A percentile compares a stretch with the other conserved stretches of the same genome.
These are phyloP conservation scores for Mormoops blainvillei DNA, from an alignment of 2,113 vertebrate genomes.

Conservation along the genomic window DNA sequence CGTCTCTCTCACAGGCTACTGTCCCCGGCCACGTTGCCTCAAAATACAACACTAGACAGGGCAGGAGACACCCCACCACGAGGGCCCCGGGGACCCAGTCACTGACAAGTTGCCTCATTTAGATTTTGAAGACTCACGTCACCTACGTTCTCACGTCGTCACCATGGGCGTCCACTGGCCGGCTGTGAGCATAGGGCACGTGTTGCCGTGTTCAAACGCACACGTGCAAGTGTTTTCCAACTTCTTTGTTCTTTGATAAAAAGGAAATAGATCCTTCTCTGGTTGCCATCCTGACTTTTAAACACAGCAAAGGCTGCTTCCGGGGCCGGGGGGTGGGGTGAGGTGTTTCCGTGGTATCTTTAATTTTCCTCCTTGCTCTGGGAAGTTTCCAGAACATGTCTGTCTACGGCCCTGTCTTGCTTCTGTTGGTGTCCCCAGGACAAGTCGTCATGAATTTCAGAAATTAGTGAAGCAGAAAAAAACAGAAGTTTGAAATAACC, in stretches of 20 bases:
- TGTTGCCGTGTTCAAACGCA: no score
- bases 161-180: no score
- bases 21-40: background rate
- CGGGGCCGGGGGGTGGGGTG: background rate
- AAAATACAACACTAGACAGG: background rate
- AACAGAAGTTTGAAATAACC: background rate
- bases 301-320: constrained; percentile 52
- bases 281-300: constrained; percentile 66
- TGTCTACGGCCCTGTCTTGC: background rate
- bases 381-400: constrained; percentile 22
- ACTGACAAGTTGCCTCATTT: constrained; percentile 64
- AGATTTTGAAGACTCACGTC: constrained; percentile 71
- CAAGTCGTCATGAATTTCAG: constrained; percentile 11
- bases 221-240: constrained; percentile 66
- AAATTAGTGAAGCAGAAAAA: constrained; percentile 37
- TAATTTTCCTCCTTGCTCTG: background rate
- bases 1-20: background rate
- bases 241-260: constrained; percentile 77
- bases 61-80: constrained; percentile 46
- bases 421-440: background rate
- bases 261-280: constrained; percentile 76
- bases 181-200: no score
- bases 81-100: constrained; percentile 48
- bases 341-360: constrained; percentile 38
- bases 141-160: constrained; percentile 48